Evolutionary conservation across 1,140 invertebrate genomes (phyloP).

Genomic region (Amyelois transitella): DNA sequence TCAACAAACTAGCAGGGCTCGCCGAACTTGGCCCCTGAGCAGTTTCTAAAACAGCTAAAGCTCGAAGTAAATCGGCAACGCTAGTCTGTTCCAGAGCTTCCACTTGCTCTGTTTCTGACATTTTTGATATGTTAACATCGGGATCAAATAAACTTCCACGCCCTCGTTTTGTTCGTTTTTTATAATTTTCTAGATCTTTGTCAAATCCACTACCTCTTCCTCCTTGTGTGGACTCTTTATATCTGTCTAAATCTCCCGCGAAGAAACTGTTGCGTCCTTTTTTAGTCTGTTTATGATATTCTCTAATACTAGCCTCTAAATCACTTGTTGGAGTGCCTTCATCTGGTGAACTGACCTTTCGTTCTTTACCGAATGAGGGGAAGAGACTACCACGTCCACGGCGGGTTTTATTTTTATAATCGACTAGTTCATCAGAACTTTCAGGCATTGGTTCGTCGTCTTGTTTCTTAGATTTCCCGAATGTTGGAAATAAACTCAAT

Average conservation of each 20-base stretch:
- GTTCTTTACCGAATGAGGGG: conserved; percentile 56
- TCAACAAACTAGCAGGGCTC: conserved; percentile 27
- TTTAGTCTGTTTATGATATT: conserved; percentile 57
- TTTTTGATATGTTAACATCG: conserved; percentile 50
- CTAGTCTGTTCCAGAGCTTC: conserved; percentile 84
- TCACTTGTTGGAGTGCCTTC: conserved; percentile 26
- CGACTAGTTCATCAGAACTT: conserved; percentile 59
- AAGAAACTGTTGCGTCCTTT: conserved; percentile 64
- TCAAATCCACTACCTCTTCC: conserved; percentile 40
- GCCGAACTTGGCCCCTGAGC: conserved; percentile 22
- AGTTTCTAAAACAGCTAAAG: conserved; percentile 77
- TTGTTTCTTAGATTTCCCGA: conserved; percentile 56
- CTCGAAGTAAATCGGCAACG: conserved; percentile 82
- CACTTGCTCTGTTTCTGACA: conserved; percentile 72
- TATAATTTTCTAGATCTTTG: conserved; percentile 52
- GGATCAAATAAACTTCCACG: conserved; percentile 75
- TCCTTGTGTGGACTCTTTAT: conserved; percentile 28
- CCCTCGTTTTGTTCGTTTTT: conserved; percentile 49
- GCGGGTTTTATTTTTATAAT: conserved; percentile 62
- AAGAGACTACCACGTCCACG: conserved; percentile 54
- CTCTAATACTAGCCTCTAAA: conserved; percentile 52
- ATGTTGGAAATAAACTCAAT: conserved; percentile 59
- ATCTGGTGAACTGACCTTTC: conserved; percentile 44
- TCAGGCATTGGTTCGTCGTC: conserved; percentile 58
- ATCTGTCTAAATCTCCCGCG: conserved; percentile 39